Conservation (phyloP, 1,140 invertebrate species). For the Drosophila tsacasi region DNA sequence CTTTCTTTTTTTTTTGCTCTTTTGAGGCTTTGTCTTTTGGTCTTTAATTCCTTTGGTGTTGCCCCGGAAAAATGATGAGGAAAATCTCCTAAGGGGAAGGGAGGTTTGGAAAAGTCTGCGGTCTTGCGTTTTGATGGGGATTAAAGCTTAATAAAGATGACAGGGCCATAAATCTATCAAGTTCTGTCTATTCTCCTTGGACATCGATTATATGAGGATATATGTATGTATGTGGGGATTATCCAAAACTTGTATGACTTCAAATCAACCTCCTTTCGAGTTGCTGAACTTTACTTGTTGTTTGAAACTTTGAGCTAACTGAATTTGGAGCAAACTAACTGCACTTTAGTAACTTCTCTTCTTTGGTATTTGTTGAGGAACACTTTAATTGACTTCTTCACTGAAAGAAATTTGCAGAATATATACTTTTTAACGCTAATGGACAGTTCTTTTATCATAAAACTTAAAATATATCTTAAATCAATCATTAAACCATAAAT, state of each 20-base stretch:
- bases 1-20: constrained; percentile 44
- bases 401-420: not conserved
- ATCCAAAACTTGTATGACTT: constrained; percentile 36
- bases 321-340: constrained; percentile 49
- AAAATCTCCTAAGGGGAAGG: not conserved
- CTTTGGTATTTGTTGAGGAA: constrained; percentile 4
- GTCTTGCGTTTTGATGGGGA: constrained; percentile 29
- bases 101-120: constrained; percentile 8
- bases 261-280: constrained; percentile 31
- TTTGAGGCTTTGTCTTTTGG: constrained; percentile 58
- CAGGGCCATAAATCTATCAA: constrained; percentile 35
- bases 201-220: constrained; percentile 14
- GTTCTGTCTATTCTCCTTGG: not conserved
- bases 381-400: constrained; percentile 12
- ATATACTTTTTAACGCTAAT: too few relatives aligned
- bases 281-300: constrained; percentile 18
- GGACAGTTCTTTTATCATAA: too few relatives aligned
- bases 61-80: constrained; percentile 15
- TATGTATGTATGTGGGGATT: constrained; percentile 5
- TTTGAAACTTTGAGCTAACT: constrained; percentile 21
- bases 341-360: constrained; percentile 19
- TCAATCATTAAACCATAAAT: not conserved
- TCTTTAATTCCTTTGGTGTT: constrained; percentile 47
- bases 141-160: constrained; percentile 41
- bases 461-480: too few relatives aligned